Percentiles rank a stretch among this genome's conserved stretches.
Evolutionary conservation across 2,888 invertebrate genomes (phyloP).

Genomic region (Gymnocheta viridis): DNA sequence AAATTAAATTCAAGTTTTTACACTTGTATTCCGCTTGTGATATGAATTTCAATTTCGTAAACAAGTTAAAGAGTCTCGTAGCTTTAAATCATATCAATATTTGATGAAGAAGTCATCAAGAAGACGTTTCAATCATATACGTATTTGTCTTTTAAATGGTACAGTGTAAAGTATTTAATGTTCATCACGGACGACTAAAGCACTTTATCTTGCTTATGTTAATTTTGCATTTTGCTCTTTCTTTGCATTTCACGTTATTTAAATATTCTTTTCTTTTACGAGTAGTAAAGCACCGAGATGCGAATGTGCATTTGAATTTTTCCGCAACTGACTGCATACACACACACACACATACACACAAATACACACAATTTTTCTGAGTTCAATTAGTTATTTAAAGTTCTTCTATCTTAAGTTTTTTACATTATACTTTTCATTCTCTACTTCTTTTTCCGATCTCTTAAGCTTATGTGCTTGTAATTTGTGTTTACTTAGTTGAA

Average conservation of each 20-base stretch:
- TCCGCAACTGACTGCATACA: slow-evolving; percentile 4
- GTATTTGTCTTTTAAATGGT: no score
- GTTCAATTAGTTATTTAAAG: slow-evolving; percentile 21
- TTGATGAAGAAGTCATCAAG: no score
- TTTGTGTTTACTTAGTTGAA: slow-evolving; percentile 28
- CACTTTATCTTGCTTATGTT: not conserved
- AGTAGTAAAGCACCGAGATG: not conserved
- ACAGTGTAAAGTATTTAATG: not conserved
- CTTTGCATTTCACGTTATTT: slow-evolving; percentile 25
- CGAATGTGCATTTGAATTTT: not conserved
- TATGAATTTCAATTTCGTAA: no score
- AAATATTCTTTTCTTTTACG: not conserved
- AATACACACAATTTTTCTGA: not conserved
- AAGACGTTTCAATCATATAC: no score
- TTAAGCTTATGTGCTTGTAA: slow-evolving; percentile 54
- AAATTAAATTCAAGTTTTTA: no score
- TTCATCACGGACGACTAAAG: not conserved
- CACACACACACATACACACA: not conserved
- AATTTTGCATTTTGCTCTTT: not conserved
- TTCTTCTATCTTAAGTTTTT: slow-evolving; percentile 1
- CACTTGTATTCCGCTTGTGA: no score
- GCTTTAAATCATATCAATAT: no score
- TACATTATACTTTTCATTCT: not conserved
- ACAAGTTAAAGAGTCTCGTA: no score
- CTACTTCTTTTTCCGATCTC: slow-evolving; percentile 22